Conservation (phyloP, 2,888 invertebrate species). For the Stegana nigrithorax region DNA sequence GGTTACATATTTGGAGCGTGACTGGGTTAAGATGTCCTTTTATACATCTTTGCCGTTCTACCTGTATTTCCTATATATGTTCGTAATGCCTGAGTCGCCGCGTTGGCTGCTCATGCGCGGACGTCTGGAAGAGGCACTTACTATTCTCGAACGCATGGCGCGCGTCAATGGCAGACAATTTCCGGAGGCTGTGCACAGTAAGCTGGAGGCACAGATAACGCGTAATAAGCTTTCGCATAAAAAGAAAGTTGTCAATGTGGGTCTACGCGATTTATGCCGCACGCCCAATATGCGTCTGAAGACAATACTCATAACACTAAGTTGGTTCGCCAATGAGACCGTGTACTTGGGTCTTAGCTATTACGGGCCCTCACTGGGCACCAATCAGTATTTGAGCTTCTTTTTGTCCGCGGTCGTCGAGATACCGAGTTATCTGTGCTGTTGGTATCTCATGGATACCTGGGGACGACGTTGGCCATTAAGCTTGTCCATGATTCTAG, state of each 20-base stretch:
- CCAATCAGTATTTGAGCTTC: constrained; percentile 89
- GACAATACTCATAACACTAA: constrained; percentile 85
- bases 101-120: constrained; percentile 90
- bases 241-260: constrained; percentile 67
- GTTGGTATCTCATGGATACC: constrained; percentile 90
- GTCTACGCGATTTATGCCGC: constrained; percentile 69
- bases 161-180: constrained; percentile 81
- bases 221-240: constrained; percentile 73
- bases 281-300: constrained; percentile 92
- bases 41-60: constrained; percentile 88
- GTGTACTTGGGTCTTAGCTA: constrained; percentile 93
- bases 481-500: constrained; percentile 85
- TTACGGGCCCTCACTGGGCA: constrained; percentile 89
- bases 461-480: constrained; percentile 91
- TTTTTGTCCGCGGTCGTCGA: constrained; percentile 88
- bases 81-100: constrained; percentile 90
- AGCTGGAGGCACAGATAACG: constrained; percentile 79
- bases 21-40: constrained; percentile 85
- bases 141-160: constrained; percentile 82
- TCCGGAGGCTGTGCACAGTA: constrained; percentile 78
- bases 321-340: constrained; percentile 93
- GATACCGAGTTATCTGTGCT: constrained; percentile 87
- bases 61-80: constrained; percentile 85
- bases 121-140: constrained; percentile 83
- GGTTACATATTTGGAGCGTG: constrained; percentile 85